Base-by-base conservation (phyloP, 2,888 invertebrate genomes). In the Agelastica alni region DNA sequence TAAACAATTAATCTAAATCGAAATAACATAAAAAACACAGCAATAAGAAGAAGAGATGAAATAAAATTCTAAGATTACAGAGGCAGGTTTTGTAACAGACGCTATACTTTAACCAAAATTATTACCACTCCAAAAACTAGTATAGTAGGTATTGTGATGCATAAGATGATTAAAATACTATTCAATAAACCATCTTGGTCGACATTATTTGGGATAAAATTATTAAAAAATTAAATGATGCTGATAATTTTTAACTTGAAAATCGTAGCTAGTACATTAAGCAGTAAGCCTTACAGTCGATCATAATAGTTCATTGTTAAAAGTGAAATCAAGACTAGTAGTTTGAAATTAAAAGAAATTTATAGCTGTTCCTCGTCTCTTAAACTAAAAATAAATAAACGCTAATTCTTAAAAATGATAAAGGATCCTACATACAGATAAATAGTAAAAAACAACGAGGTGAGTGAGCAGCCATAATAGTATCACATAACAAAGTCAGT, bases 401-500 rank as follows among this genome's bases (percentile, higher is more conserved):
- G 58, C 51, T 54, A 58, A 61, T 39, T 37, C 53, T 57, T 46
- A 59, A 47, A 55, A 53, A 51, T 56, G 9, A 39, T 60, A 51
- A 57, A 47, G 14, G 14, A 56, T 51, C 57, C 56, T 63, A 60
- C 58, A 56, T 48, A 64, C 54, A 51, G 53, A 64, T 58, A 63
- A 64, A 62, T 60, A 61, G 41, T 53, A 62, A 63, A 65, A 65
- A 64, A 69, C 64, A 63, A 66, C 62, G 58, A 65, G 64, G 62
- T 64, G 66, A 64, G 67, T 66, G 67, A 69, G 68, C 69, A 68
- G 67, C 69, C 68, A 64, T 68, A 63, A 58, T 47, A 61, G 64
- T 74, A 74, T 74, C 74, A 74, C 74, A 74, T 74, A 71, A 72
- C 66, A 71, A 70, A 71, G 67, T 73, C 70, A 71, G 70, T 73